Evolutionary conservation across 2,888 invertebrate genomes (phyloP).

Genomic region (Vandiemenella viatica): DNA sequence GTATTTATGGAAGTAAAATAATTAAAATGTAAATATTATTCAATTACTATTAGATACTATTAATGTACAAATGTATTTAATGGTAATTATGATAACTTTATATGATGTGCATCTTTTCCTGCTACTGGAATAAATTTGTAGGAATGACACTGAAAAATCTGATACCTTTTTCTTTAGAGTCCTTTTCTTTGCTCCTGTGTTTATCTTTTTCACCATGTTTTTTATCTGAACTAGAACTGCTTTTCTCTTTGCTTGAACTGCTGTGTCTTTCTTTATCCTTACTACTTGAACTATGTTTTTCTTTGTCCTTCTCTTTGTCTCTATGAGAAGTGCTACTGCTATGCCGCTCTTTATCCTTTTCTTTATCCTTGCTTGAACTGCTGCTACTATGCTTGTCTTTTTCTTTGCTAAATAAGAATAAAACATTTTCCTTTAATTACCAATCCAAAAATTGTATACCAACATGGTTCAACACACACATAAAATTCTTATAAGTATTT

Average conservation of each 20-base stretch:
- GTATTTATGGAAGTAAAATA: too few relatives aligned
- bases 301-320: slow-evolving; percentile 31
- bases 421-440: too few relatives aligned
- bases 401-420: too few relatives aligned
- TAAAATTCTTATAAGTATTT: too few relatives aligned
- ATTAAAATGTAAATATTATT: too few relatives aligned
- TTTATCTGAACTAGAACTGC: slow-evolving; percentile 16
- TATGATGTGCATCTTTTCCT: too few relatives aligned
- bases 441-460: not conserved
- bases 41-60: too few relatives aligned
- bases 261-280: slow-evolving; percentile 32
- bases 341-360: slow-evolving; percentile 18
- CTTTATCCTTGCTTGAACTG: slow-evolving; percentile 23
- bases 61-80: too few relatives aligned
- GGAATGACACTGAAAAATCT: not conserved
- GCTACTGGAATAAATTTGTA: too few relatives aligned
- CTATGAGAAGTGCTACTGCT: slow-evolving; percentile 18
- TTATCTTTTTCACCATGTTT: slow-evolving; percentile 10
- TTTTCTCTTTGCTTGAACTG: slow-evolving; percentile 30
- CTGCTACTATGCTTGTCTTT: slow-evolving; percentile 16
- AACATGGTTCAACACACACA: too few relatives aligned
- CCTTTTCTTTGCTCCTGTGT: slow-evolving; percentile 8
- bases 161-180: slow-evolving; percentile 9
- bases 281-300: slow-evolving; percentile 26
- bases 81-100: too few relatives aligned